Conservation (phyloP, 2,797 vertebrate species). For the Acanthurus lineatus region DNA sequence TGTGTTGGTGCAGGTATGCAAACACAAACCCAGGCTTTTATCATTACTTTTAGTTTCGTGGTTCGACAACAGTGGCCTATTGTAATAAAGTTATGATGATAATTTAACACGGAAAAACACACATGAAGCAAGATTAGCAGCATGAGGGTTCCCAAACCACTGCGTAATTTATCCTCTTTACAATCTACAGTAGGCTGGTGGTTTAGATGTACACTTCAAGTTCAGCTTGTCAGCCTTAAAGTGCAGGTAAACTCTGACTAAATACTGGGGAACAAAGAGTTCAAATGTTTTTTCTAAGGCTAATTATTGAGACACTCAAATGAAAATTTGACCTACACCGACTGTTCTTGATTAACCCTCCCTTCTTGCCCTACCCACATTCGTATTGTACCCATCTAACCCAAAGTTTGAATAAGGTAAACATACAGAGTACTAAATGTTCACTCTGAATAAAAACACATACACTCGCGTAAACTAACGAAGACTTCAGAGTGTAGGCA, state of each 20-base stretch:
- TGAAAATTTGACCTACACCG: too few species aligned
- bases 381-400: neutral
- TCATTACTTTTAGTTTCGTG: neutral
- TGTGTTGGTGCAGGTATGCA: neutral
- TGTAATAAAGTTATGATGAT: accelerated
- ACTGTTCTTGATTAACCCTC: neutral
- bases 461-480: neutral
- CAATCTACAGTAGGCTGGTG: neutral
- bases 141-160: neutral
- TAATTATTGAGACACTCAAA: neutral
- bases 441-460: neutral
- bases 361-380: too few species aligned
- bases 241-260: neutral
- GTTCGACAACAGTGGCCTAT: neutral
- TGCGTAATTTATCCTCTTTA: neutral
- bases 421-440: neutral
- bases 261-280: neutral
- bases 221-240: neutral
- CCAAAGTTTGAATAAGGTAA: neutral
- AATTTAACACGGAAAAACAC: neutral
- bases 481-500: neutral
- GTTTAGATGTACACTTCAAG: neutral
- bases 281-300: neutral
- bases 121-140: neutral
- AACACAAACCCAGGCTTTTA: constrained; percentile 6